A percentile compares a stretch with the other conserved stretches of the same genome.
Conservation (phyloP, 2,888 invertebrate genomes). For the Poecilobothrus nobilitatus region DNA sequence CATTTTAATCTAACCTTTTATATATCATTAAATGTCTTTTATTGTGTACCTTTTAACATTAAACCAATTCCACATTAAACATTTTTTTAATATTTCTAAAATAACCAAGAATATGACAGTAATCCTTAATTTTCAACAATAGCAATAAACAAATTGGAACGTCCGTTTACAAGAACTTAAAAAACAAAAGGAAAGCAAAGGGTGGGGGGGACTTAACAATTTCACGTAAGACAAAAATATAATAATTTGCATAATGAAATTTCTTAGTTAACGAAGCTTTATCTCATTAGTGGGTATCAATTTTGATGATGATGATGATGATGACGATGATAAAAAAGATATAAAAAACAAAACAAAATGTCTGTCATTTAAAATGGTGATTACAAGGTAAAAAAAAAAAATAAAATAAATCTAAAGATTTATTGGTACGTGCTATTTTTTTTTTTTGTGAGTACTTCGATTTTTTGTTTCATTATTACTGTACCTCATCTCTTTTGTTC, state of each 20-base stretch:
- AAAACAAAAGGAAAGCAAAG: not conserved
- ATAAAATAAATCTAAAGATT: too few species aligned
- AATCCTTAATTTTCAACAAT: not conserved
- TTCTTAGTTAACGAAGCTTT: conserved; percentile 3
- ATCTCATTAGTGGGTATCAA: not conserved
- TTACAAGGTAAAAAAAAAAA: too few species aligned
- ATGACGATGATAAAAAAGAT: not conserved
- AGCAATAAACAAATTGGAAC: not conserved
- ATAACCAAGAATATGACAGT: not conserved
- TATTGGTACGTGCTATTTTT: too few species aligned
- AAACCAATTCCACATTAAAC: too few species aligned
- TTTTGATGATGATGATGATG: not conserved
- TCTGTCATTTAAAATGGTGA: not conserved
- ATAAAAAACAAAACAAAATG: not conserved
- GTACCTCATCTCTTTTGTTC: too few species aligned
- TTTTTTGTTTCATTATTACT: too few species aligned
- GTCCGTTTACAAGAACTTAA: not conserved
- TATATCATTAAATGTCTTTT: too few species aligned
- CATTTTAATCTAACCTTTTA: too few species aligned
- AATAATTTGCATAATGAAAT: not conserved
- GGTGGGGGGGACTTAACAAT: not conserved
- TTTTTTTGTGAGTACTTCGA: too few species aligned
- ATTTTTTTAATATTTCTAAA: too few species aligned
- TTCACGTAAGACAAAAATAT: not conserved
- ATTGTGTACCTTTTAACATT: too few species aligned